Conservation (phyloP, 2,888 invertebrate genomes). For the Thereva nobilitata region DNA sequence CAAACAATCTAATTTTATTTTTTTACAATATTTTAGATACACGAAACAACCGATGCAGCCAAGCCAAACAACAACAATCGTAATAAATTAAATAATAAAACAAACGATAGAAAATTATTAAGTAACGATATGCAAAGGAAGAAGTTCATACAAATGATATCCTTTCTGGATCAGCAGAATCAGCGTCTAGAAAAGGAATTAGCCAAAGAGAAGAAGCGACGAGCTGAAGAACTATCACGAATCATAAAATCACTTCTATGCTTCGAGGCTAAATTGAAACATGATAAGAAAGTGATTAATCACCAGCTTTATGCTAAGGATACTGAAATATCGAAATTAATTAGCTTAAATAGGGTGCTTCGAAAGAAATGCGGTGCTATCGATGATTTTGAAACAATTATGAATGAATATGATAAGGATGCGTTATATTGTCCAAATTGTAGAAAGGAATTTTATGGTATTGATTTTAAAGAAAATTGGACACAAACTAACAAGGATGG, state of each 20-base stretch:
- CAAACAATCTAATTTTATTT: neutral
- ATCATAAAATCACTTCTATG: slow-evolving; percentile 56
- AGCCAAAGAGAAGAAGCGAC: slow-evolving; percentile 55
- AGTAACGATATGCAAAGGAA: slow-evolving; percentile 47
- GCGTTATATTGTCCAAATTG: slow-evolving; percentile 57
- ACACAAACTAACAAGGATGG: slow-evolving; percentile 51
- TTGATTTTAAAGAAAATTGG: slow-evolving; percentile 51
- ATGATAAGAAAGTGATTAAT: slow-evolving; percentile 56
- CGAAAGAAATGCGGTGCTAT: slow-evolving; percentile 44
- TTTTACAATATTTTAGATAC: slow-evolving; percentile 7
- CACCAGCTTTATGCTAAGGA: slow-evolving; percentile 55
- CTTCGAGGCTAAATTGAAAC: slow-evolving; percentile 56
- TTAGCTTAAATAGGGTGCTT: slow-evolving; percentile 52
- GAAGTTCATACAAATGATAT: slow-evolving; percentile 53
- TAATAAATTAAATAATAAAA: slow-evolving; percentile 14
- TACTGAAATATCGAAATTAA: slow-evolving; percentile 53
- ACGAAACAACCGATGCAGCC: neutral
- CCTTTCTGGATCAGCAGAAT: slow-evolving; percentile 54
- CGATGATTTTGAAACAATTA: slow-evolving; percentile 26
- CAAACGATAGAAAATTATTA: neutral
- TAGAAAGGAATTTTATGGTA: slow-evolving; percentile 56
- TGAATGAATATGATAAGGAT: slow-evolving; percentile 46
- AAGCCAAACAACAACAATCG: slow-evolving; percentile 4
- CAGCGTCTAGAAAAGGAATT: slow-evolving; percentile 53
- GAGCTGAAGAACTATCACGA: slow-evolving; percentile 54